Evolutionary conservation across 1,140 invertebrate species (phyloP).

Genomic region (Rhagoletis pomonella): DNA sequence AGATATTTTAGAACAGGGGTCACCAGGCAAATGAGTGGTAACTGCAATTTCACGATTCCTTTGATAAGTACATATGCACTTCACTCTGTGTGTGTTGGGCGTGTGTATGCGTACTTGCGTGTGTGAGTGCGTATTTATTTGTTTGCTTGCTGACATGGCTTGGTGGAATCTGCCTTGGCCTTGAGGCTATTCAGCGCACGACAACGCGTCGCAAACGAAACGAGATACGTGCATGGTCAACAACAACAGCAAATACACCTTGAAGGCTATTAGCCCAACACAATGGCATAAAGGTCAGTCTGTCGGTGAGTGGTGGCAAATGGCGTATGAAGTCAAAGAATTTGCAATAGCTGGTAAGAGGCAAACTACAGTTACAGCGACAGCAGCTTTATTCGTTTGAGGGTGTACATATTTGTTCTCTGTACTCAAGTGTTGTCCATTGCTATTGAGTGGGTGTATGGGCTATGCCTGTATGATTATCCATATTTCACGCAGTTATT

Average conservation of each 20-base stretch:
- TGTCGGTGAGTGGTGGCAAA: background rate
- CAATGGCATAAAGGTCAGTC: background rate
- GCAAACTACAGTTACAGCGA: background rate
- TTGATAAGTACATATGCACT: no score
- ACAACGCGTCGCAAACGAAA: slow-evolving; percentile 35
- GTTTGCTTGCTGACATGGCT: background rate
- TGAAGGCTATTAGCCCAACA: slow-evolving; percentile 26
- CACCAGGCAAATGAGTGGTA: background rate
- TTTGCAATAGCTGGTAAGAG: background rate
- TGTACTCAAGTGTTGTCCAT: background rate
- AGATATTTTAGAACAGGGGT: background rate
- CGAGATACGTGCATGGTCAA: slow-evolving; percentile 39
- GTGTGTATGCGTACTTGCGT: no score
- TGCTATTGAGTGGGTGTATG: background rate
- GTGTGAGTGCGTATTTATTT: background rate
- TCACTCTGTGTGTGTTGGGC: no score
- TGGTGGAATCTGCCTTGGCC: slow-evolving; percentile 19
- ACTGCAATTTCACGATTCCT: background rate
- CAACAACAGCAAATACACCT: slow-evolving; percentile 30
- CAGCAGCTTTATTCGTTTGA: background rate
- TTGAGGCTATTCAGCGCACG: slow-evolving; percentile 31
- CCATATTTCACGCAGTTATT: no score
- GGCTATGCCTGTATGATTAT: no score
- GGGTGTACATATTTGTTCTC: background rate
- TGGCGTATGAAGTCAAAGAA: background rate